Evolutionary conservation across 92 coral and sea anemone genomes (phyloP).

Genomic region (Palythoa heliodiscus): DNA sequence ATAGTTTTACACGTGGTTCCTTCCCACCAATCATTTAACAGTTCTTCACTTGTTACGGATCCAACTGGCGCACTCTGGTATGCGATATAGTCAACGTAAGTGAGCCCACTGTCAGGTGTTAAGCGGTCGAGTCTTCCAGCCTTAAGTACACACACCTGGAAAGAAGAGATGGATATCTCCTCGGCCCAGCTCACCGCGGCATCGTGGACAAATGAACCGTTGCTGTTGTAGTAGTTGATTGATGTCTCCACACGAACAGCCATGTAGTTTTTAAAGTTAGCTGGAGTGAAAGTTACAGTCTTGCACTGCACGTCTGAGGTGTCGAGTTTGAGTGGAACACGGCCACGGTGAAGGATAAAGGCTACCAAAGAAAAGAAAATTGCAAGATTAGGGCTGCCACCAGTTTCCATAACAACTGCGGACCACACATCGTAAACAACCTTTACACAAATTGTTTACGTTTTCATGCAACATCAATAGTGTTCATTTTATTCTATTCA

Average conservation of each 20-base stretch:
- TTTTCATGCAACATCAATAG: neutral
- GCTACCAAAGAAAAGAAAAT: too few species aligned
- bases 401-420: neutral
- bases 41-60: slow-evolving; percentile 16
- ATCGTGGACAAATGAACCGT: too few species aligned
- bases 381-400: slow-evolving; percentile 54
- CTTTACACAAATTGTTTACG: neutral
- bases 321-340: slow-evolving; percentile 63
- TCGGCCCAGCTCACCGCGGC: too few species aligned
- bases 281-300: too few species aligned
- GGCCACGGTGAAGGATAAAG: slow-evolving; percentile 51
- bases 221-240: too few species aligned
- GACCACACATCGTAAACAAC: neutral
- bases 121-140: too few species aligned
- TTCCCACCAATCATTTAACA: slow-evolving; percentile 75
- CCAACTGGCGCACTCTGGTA: too few species aligned
- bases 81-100: too few species aligned
- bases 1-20: slow-evolving; percentile 68
- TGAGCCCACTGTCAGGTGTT: too few species aligned
- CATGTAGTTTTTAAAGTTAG: too few species aligned
- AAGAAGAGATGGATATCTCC: slow-evolving; percentile 7
- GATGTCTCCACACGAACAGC: too few species aligned
- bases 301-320: slow-evolving; percentile 69
- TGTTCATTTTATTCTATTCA: neutral
- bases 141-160: slow-evolving; percentile 61